Evolutionary conservation across 2,888 invertebrate genomes (phyloP).

Genomic region (Cordilura impudica): DNA sequence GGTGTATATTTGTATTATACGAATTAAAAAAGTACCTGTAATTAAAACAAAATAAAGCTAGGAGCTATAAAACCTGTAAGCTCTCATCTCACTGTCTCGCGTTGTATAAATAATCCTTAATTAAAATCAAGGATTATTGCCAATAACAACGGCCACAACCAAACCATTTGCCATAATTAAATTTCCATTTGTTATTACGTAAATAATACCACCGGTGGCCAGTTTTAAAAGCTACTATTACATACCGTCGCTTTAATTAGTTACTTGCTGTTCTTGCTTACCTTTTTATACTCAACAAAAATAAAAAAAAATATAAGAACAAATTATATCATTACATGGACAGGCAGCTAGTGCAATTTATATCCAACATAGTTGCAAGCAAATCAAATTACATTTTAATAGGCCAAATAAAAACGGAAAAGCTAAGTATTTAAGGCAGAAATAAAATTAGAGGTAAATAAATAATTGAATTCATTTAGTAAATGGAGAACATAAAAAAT

Average conservation of each 20-base stretch:
- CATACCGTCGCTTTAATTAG: conserved; percentile 25
- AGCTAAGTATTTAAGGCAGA: conserved; percentile 23
- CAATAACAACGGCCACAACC: conserved; percentile 20
- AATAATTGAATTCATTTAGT: conserved; percentile 77
- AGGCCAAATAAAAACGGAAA: conserved; percentile 9
- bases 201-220: conserved; percentile 37
- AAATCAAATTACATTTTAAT: conserved; percentile 61
- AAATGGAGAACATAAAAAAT: conserved; percentile 66
- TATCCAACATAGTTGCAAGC: conserved; percentile 53
- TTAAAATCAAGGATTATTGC: conserved; percentile 62
- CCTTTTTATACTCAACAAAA: conserved; percentile 31
- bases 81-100: background rate
- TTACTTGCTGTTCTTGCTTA: background rate
- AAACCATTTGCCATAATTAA: conserved; percentile 71
- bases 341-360: conserved; percentile 17
- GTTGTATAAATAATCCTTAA: conserved; percentile 56
- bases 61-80: conserved; percentile 16
- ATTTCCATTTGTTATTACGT: conserved; percentile 70
- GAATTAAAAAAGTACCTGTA: conserved; percentile 7
- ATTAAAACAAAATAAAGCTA: conserved; percentile 25
- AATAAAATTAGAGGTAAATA: conserved; percentile 69
- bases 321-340: conserved; percentile 52
- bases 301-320: conserved; percentile 54
- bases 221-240: conserved; percentile 40
- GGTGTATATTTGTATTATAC: background rate